Conservation (phyloP, 2,797 vertebrate genomes). For the Pyrrhura leucotis region DNA sequence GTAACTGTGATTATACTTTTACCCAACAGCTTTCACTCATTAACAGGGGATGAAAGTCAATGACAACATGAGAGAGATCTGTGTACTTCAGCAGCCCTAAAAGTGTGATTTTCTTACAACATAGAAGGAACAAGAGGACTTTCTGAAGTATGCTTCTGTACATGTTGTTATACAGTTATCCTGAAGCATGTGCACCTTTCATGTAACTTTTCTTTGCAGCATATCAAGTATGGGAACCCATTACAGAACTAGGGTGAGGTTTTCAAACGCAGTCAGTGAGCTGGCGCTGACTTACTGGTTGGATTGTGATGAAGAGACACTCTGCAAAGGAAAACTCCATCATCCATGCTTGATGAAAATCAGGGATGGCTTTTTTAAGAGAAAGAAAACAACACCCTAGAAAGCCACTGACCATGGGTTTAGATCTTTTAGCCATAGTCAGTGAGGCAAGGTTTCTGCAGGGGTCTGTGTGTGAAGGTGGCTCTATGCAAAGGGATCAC, state of each 20-base stretch:
- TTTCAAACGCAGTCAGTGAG: background rate
- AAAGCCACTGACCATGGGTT: background rate
- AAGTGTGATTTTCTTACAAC: background rate
- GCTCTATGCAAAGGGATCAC: background rate
- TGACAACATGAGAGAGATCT: background rate
- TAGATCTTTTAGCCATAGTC: background rate
- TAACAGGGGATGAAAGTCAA: background rate
- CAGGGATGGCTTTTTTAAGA: rapidly evolving
- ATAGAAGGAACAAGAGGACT: rapidly evolving
- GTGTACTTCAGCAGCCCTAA: background rate
- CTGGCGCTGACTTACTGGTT: background rate
- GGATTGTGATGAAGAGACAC: rapidly evolving
- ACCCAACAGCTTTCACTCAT: background rate
- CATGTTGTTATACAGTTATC: rapidly evolving
- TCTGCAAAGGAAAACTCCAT: background rate
- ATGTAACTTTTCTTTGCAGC: background rate
- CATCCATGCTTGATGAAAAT: rapidly evolving
- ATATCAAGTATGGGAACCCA: background rate
- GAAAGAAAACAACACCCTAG: background rate
- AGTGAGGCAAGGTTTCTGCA: background rate
- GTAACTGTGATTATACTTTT: background rate
- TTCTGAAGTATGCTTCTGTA: background rate
- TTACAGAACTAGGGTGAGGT: background rate
- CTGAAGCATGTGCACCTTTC: rapidly evolving
- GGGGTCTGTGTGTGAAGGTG: background rate